A percentile compares a stretch with the other conserved stretches of the same genome.
These are phyloP conservation scores for Puntigrus tetrazona DNA, from an alignment of 2,113 vertebrate species.

Conservation along the genomic window DNA sequence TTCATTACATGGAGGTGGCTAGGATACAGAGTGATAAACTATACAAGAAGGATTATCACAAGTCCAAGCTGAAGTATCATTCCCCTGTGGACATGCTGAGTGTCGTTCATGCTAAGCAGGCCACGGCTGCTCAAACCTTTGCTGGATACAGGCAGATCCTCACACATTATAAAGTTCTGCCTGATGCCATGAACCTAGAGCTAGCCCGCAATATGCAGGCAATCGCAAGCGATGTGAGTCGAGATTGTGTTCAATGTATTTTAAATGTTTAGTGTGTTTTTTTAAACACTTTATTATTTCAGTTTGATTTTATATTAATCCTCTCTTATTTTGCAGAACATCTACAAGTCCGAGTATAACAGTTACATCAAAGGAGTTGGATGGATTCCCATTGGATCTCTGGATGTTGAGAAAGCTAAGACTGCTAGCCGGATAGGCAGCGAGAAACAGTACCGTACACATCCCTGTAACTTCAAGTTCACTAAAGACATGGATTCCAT, in stretches of 20 bases:
- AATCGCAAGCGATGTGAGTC: slow-evolving; percentile 87
- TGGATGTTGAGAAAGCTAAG: slow-evolving; percentile 89
- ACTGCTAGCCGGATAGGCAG: slow-evolving; percentile 84
- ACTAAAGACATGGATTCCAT: slow-evolving; percentile 89
- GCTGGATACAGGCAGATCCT: slow-evolving; percentile 82
- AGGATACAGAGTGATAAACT: slow-evolving; percentile 87
- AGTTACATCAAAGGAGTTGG: slow-evolving; percentile 85
- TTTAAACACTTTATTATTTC: background rate
- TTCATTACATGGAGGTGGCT: slow-evolving; percentile 90
- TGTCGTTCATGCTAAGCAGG: slow-evolving; percentile 83
- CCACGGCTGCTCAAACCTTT: slow-evolving; percentile 79
- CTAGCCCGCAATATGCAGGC: slow-evolving; percentile 79
- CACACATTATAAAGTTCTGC: slow-evolving; percentile 79
- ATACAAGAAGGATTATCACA: slow-evolving; percentile 91
- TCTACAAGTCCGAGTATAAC: slow-evolving; percentile 91
- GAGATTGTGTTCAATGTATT: background rate
- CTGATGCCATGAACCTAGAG: slow-evolving; percentile 82
- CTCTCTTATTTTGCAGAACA: slow-evolving; percentile 33
- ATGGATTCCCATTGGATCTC: slow-evolving; percentile 90
- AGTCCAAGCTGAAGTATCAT: slow-evolving; percentile 88
- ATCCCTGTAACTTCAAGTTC: slow-evolving; percentile 85
- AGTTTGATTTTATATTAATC: slow-evolving; percentile 2
- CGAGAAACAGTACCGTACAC: slow-evolving; percentile 87
- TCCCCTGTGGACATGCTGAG: slow-evolving; percentile 89
- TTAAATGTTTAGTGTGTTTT: background rate